A percentile compares a stretch with the other conserved stretches of the same genome.
phyloP scores from a whole-genome alignment of 1,140 invertebrate genomes.

The Drosophila persimilis region DNA sequence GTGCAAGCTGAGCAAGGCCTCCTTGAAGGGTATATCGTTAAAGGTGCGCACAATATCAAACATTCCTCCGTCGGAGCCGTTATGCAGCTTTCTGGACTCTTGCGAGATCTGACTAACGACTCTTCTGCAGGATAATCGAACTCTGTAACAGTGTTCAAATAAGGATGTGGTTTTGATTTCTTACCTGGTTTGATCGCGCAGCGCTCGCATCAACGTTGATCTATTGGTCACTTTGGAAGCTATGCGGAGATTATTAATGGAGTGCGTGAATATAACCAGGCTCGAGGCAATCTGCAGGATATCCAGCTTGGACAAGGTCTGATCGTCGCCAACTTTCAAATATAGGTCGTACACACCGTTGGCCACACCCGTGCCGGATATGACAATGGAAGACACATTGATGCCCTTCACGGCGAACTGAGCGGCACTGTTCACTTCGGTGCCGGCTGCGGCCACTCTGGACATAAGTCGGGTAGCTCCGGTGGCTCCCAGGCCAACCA shows the following conservation, averaged over 20 bases:
- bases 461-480: constrained; percentile 59
- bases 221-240: constrained; percentile 62
- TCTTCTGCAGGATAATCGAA: constrained; percentile 22
- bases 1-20: constrained; percentile 55
- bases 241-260: constrained; percentile 69
- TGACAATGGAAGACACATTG: constrained; percentile 61
- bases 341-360: constrained; percentile 70
- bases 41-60: constrained; percentile 71
- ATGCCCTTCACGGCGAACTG: constrained; percentile 62
- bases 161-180: neutral
- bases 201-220: constrained; percentile 32
- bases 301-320: constrained; percentile 48
- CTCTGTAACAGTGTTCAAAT: too few relatives aligned
- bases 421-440: constrained; percentile 34
- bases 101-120: constrained; percentile 46
- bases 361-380: constrained; percentile 61
- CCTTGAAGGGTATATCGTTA: constrained; percentile 74
- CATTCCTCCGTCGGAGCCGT: constrained; percentile 15
- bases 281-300: constrained; percentile 67
- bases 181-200: constrained; percentile 50
- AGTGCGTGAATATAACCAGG: constrained; percentile 71
- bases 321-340: constrained; percentile 63
- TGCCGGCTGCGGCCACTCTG: constrained; percentile 29
- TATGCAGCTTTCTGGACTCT: constrained; percentile 53
- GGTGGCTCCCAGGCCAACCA: constrained; percentile 59